A percentile compares a stretch with the other conserved stretches of the same genome.
phyloP scores from a whole-genome alignment of 2,113 vertebrate species.

The rabbit (Oryctolagus cuniculus) region mOryCun1.1 NC_091432.1:32638001-32638500 shows the following conservation, averaged over 20 bases:
- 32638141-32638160: constrained; percentile 41
- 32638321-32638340: constrained; percentile 42
- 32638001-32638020: constrained; percentile 96
- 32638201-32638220: not conserved
- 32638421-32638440: constrained; percentile 37
- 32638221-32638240: constrained; percentile 53
- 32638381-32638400: constrained; percentile 59
- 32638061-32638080: constrained; percentile 98
- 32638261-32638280: constrained; percentile 51
- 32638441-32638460: constrained; percentile 4
- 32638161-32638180: not conserved
- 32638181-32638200: not conserved
- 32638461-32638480: constrained; percentile 40
- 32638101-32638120: constrained; percentile 99
- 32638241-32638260: constrained; percentile 27
- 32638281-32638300: constrained; percentile 55
- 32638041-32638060: constrained; percentile 97
- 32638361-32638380: constrained; percentile 1
- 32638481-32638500: constrained; percentile 29
- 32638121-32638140: constrained; percentile 67
- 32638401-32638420: constrained; percentile 14
- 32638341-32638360: not conserved
- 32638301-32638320: not conserved
- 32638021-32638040: constrained; percentile 99
- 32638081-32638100: constrained; percentile 97